A percentile compares a stretch with the other conserved stretches of the same genome.
Conservation (phyloP, 2,113 vertebrate species). For the Scomber japonicus region DNA sequence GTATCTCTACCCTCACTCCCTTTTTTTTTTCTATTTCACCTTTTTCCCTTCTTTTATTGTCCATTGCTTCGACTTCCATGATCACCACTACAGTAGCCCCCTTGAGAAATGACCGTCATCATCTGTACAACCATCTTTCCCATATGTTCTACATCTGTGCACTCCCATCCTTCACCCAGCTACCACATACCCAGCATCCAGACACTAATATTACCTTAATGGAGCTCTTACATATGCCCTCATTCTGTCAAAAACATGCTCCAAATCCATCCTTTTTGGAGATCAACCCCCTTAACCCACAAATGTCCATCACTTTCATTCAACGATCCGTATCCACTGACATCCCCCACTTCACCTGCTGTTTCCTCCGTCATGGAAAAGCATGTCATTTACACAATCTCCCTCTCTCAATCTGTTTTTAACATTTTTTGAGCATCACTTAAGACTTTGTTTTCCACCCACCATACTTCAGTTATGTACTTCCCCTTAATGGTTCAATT, state of each 20-base stretch:
- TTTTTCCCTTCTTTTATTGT: background rate
- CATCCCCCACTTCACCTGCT: background rate
- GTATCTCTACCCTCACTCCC: background rate
- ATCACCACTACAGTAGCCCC: constrained; percentile 9
- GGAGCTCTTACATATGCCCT: background rate
- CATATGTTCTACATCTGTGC: background rate
- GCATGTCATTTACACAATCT: background rate
- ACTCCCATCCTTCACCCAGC: background rate
- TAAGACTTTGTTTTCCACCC: background rate
- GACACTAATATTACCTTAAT: background rate
- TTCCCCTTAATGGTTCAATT: background rate
- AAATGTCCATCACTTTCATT: background rate
- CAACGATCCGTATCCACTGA: background rate
- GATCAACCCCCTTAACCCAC: background rate
- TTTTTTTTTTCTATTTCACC: constrained; percentile 7
- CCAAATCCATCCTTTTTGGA: background rate
- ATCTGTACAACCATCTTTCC: background rate
- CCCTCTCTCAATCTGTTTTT: background rate
- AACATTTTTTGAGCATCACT: background rate
- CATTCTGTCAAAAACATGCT: constrained; percentile 14
- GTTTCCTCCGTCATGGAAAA: background rate
- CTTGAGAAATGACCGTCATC: constrained; percentile 1
- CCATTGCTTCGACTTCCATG: background rate
- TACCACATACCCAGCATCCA: background rate
- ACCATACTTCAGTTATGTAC: constrained; percentile 6